Conservation (phyloP, 2,888 invertebrate species). For the Sipunculus nudus region DNA sequence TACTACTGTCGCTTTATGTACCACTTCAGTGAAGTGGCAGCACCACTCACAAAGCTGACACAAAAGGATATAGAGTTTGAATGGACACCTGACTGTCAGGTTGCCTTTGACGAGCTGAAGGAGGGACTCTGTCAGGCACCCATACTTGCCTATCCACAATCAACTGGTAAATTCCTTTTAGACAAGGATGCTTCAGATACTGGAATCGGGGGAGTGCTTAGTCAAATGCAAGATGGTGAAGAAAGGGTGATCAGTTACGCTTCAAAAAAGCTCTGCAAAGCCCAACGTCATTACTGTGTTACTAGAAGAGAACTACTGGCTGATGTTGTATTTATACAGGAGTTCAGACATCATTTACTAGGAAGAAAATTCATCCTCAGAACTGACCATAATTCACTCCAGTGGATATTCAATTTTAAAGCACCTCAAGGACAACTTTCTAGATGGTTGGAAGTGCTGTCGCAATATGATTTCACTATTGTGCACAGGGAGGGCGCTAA, state of each 20-base stretch:
- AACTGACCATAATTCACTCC: not conserved
- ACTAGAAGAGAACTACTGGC: not conserved
- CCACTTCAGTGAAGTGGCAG: not conserved
- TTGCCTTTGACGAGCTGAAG: not conserved
- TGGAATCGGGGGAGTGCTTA: conserved; percentile 20
- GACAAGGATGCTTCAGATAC: not conserved
- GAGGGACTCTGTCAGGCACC: conserved; percentile 15
- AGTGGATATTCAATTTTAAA: not conserved
- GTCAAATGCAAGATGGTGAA: conserved; percentile 14
- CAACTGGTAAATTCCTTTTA: not conserved
- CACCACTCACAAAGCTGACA: not conserved
- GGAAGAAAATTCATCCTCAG: not conserved
- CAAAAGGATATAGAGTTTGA: not conserved
- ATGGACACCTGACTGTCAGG: not conserved
- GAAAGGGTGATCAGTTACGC: not conserved
- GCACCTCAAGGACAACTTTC: not conserved
- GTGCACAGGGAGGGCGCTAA: too few relatives aligned
- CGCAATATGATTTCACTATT: too few relatives aligned
- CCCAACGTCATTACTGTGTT: not conserved
- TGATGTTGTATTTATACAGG: not conserved
- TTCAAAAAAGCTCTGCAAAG: not conserved
- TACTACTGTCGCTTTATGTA: conserved; percentile 4
- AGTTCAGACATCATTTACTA: not conserved
- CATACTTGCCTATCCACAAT: conserved; percentile 4
- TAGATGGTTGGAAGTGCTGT: too few relatives aligned